These are phyloP conservation scores for Cephalopterus ornatus DNA, from an alignment of 2,113 vertebrate genomes.

Conservation along the genomic window DNA sequence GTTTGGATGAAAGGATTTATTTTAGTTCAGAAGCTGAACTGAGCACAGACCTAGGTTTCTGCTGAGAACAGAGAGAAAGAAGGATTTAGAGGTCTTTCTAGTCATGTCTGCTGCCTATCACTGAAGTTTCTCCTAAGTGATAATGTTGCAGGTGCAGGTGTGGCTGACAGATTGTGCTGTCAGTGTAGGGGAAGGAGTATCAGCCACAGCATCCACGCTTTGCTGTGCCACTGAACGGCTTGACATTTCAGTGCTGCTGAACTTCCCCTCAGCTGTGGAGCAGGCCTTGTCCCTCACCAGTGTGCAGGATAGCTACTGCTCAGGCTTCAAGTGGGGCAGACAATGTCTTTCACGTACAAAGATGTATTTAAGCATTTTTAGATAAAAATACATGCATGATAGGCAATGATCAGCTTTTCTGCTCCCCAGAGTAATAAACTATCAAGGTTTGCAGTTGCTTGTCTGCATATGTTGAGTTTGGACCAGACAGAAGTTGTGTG, in stretches of 20 bases:
- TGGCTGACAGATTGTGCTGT: neutral
- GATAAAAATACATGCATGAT: neutral
- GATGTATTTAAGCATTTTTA: neutral
- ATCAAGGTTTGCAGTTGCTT: neutral
- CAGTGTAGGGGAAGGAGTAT: neutral
- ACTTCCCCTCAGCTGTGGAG: too few relatives aligned
- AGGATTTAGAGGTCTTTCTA: neutral
- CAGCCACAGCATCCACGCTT: fast-evolving
- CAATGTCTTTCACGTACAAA: neutral
- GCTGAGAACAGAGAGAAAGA: neutral
- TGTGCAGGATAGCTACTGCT: neutral
- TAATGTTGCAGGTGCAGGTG: neutral
- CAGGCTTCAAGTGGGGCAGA: neutral
- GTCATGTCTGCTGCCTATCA: neutral
- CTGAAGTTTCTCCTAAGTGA: neutral
- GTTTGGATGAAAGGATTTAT: neutral
- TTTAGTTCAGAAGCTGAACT: neutral
- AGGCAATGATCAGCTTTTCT: neutral
- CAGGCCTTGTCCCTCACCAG: neutral
- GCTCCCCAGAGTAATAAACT: neutral
- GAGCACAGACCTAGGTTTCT: neutral
- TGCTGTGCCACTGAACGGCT: neutral
- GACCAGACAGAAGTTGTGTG: neutral
- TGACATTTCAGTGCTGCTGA: neutral
- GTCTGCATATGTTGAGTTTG: neutral